Percentiles rank a stretch among this genome's conserved stretches.
Evolutionary conservation across 2,113 vertebrate genomes (phyloP).

Genomic region (Orycteropus afer): DNA sequence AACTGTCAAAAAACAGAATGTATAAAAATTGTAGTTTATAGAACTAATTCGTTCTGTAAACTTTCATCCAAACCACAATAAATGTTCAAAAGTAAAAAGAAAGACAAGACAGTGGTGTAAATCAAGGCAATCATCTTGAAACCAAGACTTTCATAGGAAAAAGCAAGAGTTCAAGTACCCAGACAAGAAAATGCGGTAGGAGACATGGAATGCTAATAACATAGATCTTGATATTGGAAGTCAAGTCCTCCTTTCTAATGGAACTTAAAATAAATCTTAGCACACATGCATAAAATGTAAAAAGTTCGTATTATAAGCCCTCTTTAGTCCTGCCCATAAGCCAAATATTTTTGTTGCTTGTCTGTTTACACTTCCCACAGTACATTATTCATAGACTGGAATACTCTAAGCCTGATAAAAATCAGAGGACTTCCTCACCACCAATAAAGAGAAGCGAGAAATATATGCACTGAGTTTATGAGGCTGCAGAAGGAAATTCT

Average conservation of each 20-base stretch:
- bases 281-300: conserved; percentile 38
- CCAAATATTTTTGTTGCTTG: conserved; percentile 44
- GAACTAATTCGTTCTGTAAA: not conserved
- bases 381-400: conserved; percentile 62
- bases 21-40: not conserved
- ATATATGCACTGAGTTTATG: conserved; percentile 50
- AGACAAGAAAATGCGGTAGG: not conserved
- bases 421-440: conserved; percentile 54
- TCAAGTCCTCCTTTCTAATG: conserved; percentile 1
- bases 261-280: not conserved
- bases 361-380: conserved; percentile 52
- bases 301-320: conserved; percentile 27
- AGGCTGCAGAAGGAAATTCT: conserved; percentile 59
- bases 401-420: conserved; percentile 58
- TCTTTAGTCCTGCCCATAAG: conserved; percentile 5
- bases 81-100: not conserved
- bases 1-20: not conserved
- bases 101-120: not conserved
- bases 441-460: conserved; percentile 55
- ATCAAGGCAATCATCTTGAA: conserved; percentile 40
- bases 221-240: not conserved
- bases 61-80: not conserved
- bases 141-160: not conserved
- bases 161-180: not conserved
- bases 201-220: not conserved